A percentile compares a stretch with the other conserved stretches of the same genome.
phyloP scores from a whole-genome alignment of 2,797 vertebrate genomes.

The Sebastiscus tertius region DNA sequence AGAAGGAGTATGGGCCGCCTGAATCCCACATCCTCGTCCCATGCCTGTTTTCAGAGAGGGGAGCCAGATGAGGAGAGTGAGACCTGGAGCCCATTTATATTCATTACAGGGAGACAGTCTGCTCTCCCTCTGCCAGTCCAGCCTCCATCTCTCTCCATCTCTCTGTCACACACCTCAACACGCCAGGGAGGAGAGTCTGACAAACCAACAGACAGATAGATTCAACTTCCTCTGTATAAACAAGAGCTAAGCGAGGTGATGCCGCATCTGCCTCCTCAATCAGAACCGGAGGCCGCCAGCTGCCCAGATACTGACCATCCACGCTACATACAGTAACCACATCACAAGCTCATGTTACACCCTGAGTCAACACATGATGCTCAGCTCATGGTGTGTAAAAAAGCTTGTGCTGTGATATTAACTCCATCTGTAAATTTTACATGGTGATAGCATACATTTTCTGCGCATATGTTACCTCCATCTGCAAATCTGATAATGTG shows the following conservation, averaged over 20 bases:
- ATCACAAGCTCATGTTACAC: slow-evolving; percentile 3
- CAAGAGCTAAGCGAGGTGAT: slow-evolving; percentile 49
- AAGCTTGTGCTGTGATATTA: slow-evolving; percentile 23
- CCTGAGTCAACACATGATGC: background rate
- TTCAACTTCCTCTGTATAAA: slow-evolving; percentile 64
- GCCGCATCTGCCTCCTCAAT: slow-evolving; percentile 14
- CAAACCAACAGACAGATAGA: slow-evolving; percentile 63
- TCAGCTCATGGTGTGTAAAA: slow-evolving; percentile 10
- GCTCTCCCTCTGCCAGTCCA: slow-evolving; percentile 71
- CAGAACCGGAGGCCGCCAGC: slow-evolving; percentile 19
- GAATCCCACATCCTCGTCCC: slow-evolving; percentile 24
- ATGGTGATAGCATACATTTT: slow-evolving; percentile 31
- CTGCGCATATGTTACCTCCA: slow-evolving; percentile 57
- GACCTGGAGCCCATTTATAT: slow-evolving; percentile 75
- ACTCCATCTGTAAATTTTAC: slow-evolving; percentile 45
- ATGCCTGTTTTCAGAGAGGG: slow-evolving; percentile 39
- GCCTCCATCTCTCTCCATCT: slow-evolving; percentile 59
- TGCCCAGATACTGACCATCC: slow-evolving; percentile 8
- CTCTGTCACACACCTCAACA: slow-evolving; percentile 67
- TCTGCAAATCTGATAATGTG: slow-evolving; percentile 56
- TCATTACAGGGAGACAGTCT: slow-evolving; percentile 76
- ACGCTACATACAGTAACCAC: background rate
- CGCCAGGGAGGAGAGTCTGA: slow-evolving; percentile 53
- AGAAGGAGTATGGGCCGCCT: slow-evolving; percentile 2
- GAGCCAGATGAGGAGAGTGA: slow-evolving; percentile 48